phyloP scores from a whole-genome alignment of 2,888 invertebrate genomes.

The Carterocephalus palaemon region DNA sequence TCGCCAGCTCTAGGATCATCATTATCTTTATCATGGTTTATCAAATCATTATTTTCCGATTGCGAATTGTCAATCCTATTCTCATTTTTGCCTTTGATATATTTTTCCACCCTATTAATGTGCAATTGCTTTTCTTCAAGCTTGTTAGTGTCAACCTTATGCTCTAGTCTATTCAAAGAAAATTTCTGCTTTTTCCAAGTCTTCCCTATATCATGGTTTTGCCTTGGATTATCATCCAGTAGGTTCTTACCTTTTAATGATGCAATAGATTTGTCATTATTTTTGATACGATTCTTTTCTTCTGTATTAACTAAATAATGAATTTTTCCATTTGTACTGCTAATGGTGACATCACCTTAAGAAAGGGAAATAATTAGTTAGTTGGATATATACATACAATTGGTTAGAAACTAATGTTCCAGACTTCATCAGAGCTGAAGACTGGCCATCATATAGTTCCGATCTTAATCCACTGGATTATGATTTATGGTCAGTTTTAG shows the following conservation, averaged over 20 bases:
- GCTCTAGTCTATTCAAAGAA: background rate
- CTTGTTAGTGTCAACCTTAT: background rate
- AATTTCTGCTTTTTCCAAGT: conserved; percentile 55
- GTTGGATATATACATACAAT: background rate
- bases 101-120: too few species aligned
- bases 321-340: conserved; percentile 45
- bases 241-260: conserved; percentile 63
- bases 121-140: background rate
- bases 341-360: conserved; percentile 52
- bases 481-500: too few species aligned
- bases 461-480: background rate
- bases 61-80: too few species aligned
- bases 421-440: background rate
- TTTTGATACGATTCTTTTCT: conserved; percentile 61
- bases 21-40: too few species aligned
- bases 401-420: background rate
- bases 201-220: conserved; percentile 48
- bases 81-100: too few species aligned
- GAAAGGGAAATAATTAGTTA: conserved; percentile 35
- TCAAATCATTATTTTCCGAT: too few species aligned
- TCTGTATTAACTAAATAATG: conserved; percentile 54
- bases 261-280: conserved; percentile 70
- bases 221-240: conserved; percentile 49
- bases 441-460: too few species aligned
- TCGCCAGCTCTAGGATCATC: too few species aligned